Percentiles rank a stretch among this genome's conserved stretches.
phyloP scores from a whole-genome alignment of 2,797 vertebrate species.

The Nannoperca obscura region DNA sequence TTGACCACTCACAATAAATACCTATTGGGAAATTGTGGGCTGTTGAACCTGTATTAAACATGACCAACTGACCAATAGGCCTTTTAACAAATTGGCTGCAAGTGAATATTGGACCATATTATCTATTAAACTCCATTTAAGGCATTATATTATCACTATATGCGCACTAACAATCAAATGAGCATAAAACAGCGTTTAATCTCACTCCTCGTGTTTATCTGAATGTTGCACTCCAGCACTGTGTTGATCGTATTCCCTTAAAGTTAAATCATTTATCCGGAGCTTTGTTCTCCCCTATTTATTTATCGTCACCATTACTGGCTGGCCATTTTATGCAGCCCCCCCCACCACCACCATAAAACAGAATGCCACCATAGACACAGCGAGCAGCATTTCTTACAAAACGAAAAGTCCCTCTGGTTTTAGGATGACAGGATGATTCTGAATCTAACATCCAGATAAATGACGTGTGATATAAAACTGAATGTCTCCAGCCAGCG shows the following conservation, averaged over 20 bases:
- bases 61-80: slow-evolving; percentile 21
- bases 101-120: slow-evolving; percentile 1
- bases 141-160: neutral
- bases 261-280: neutral
- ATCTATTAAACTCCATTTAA: neutral
- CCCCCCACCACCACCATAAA: neutral
- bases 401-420: neutral
- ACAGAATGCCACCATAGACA: neutral
- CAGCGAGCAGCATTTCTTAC: neutral
- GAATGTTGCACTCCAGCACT: neutral
- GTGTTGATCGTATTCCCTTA: slow-evolving; percentile 2
- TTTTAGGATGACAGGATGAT: slow-evolving; percentile 12
- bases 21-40: neutral
- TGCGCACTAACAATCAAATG: neutral
- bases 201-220: neutral
- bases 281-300: neutral
- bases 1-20: neutral
- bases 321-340: slow-evolving; percentile 1
- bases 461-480: slow-evolving; percentile 2
- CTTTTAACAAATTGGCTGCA: slow-evolving; percentile 7
- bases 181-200: neutral
- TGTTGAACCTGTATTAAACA: slow-evolving; percentile 23
- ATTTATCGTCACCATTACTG: neutral
- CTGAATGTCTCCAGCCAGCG: neutral
- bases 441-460: slow-evolving; percentile 33